Evolutionary conservation across 2,888 invertebrate species (phyloP), one percentile per base, ranked within the genome.

Genomic region (Sturmia bella): DNA sequence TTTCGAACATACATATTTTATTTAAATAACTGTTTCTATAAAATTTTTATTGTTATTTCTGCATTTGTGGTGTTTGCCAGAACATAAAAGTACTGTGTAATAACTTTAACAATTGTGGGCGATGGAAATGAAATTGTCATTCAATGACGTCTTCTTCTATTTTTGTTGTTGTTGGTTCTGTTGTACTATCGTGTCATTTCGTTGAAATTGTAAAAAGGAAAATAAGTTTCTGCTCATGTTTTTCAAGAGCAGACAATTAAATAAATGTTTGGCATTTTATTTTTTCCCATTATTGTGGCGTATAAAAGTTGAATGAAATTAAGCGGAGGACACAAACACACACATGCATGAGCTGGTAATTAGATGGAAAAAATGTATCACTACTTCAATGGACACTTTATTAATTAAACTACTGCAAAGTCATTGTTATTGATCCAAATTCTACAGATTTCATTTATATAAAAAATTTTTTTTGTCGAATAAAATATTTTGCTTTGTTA

Each of bases 31-130:
- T 9, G 9, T 37, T 43, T 43, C 5, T 2, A 43, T 9, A 50
- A 17, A 19, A 17, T 27, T 41, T 41, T 13, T 48, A 32, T 21
- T 43, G 5, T 45, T 32, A 37, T 37, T 57, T 41, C 24, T 68
- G 3, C 13, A 24, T 45, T 73, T 54, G 13, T 19, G 2, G 12
- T 45, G 17, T 21, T 56, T 39, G 37, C 32, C 56, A 74, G n/a
- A n/a, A n/a, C 63, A 64, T 64, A 57, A 74, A 57, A 66, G 66
- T 66, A 48, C 50, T 72, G 50, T 57, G 19, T 50, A 66, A 74
- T 27, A 50, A 41, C 32, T 24, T 57, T 56, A 66, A 69, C 79
- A 74, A 63, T 74, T 80, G 79, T 72, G 68, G 72, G 79, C 56
- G 74, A 74, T 57, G 57, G 57, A 54, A 80, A 70, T n/a, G 15